phyloP scores from a whole-genome alignment of 2,113 vertebrate species.

The Microtus ochrogaster region DNA sequence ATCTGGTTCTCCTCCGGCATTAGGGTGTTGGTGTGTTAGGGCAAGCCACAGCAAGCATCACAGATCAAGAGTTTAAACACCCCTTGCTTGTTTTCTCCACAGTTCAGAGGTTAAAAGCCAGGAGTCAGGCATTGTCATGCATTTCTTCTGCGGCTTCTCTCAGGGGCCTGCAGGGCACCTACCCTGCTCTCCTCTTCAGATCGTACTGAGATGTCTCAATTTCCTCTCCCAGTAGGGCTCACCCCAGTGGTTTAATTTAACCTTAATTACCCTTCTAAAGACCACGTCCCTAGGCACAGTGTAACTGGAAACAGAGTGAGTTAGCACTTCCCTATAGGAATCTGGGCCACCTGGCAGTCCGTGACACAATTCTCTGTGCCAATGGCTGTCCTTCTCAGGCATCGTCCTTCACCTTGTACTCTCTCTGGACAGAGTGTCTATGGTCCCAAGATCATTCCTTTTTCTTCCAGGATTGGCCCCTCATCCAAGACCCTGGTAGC shows the following conservation, averaged over 20 bases:
- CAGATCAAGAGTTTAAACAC: not conserved
- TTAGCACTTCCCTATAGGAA: not conserved
- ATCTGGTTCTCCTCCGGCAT: rapidly evolving
- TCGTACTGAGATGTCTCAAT: not conserved
- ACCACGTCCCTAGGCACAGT: not conserved
- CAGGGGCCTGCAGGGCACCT: rapidly evolving
- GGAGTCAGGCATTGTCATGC: rapidly evolving
- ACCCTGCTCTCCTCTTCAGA: not conserved
- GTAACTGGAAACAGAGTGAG: rapidly evolving
- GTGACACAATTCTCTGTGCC: rapidly evolving
- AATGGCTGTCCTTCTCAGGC: not conserved
- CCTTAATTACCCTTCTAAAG: not conserved
- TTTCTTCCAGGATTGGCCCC: not conserved
- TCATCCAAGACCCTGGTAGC: rapidly evolving
- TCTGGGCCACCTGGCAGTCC: not conserved
- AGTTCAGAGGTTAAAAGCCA: not conserved
- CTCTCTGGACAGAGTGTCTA: not conserved
- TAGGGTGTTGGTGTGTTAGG: rapidly evolving
- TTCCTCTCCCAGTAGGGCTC: not conserved
- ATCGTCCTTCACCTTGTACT: not conserved
- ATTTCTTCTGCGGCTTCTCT: not conserved
- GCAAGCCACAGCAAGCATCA: rapidly evolving
- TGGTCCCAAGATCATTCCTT: not conserved
- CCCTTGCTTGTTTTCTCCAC: not conserved
- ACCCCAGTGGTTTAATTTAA: not conserved